phyloP scores from a whole-genome alignment of 1,140 invertebrate species.

The Zaprionus tsacasi region DNA sequence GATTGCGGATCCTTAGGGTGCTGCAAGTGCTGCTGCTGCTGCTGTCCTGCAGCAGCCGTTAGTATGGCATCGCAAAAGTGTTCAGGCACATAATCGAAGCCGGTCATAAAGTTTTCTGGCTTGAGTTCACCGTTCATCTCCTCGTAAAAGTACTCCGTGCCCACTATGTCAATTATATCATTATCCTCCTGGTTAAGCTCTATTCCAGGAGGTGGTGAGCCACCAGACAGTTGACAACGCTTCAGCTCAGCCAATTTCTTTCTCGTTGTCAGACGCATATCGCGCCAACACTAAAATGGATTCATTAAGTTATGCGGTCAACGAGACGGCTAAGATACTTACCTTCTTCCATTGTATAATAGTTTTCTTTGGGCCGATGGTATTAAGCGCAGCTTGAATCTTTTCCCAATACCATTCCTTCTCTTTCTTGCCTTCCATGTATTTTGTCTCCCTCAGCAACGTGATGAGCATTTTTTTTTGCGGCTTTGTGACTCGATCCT shows the following conservation, averaged over 20 bases:
- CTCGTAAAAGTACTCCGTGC: constrained; percentile 82
- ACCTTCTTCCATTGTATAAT: constrained; percentile 84
- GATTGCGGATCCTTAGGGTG: constrained; percentile 69
- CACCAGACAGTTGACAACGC: constrained; percentile 77
- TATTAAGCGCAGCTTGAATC: constrained; percentile 79
- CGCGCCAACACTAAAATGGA: constrained; percentile 72
- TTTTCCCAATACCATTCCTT: constrained; percentile 84
- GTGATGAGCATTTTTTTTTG: constrained; percentile 83
- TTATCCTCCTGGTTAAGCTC: constrained; percentile 82
- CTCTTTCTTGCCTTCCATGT: constrained; percentile 83
- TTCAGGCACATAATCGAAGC: constrained; percentile 79
- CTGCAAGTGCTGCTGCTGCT: constrained; percentile 70
- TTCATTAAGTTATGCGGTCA: background rate
- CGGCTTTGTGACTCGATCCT: constrained; percentile 83
- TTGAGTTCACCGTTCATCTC: constrained; percentile 82
- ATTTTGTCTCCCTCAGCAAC: constrained; percentile 79
- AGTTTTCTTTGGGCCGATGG: constrained; percentile 82
- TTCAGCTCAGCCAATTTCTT: constrained; percentile 80
- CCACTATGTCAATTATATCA: constrained; percentile 81
- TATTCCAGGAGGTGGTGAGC: constrained; percentile 77
- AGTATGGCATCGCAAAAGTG: constrained; percentile 82
- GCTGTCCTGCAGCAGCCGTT: constrained; percentile 74
- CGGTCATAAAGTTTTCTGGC: constrained; percentile 80
- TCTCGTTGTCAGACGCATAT: constrained; percentile 79
- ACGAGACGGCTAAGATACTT: background rate